phyloP scores from a whole-genome alignment of 1,140 invertebrate species.

The Dreissena rostriformis region DNA sequence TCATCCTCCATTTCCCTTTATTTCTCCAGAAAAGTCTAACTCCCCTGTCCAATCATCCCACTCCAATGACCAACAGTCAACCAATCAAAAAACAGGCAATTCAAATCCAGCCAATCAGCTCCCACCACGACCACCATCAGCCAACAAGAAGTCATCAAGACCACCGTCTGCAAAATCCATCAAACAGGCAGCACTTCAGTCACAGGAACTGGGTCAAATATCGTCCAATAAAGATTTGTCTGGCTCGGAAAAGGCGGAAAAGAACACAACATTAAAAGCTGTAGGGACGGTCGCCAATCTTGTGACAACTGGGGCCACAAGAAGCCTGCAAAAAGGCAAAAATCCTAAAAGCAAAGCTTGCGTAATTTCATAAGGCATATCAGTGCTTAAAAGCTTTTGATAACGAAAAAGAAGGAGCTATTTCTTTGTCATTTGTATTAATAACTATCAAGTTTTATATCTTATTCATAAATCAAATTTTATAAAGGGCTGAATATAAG shows the following conservation, averaged over 20 bases:
- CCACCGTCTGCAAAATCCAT: neutral
- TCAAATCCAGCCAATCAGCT: neutral
- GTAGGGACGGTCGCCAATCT: conserved; percentile 22
- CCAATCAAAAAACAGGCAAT: conserved; percentile 34
- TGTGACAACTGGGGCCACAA: neutral
- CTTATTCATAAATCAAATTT: neutral
- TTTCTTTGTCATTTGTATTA: neutral
- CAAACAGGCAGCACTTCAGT: neutral
- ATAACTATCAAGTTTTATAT: neutral
- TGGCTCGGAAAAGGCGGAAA: neutral
- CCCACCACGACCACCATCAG: conserved; percentile 29
- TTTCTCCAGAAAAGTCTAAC: conserved; percentile 48
- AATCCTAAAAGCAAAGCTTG: conserved; percentile 34
- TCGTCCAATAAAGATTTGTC: conserved; percentile 5
- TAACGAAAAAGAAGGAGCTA: neutral
- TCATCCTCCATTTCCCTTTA: neutral
- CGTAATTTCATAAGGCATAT: conserved; percentile 1
- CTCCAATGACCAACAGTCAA: neutral
- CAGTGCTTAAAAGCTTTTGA: neutral
- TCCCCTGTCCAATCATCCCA: conserved; percentile 35
- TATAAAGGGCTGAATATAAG: neutral
- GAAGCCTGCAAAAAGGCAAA: conserved; percentile 4
- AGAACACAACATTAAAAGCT: conserved; percentile 13
- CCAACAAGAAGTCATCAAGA: conserved; percentile 26
- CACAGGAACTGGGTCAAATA: neutral